A percentile compares a stretch with the other conserved stretches of the same genome.
Conservation (phyloP, 1,140 invertebrate species). For the Penaeus chinensis region DNA sequence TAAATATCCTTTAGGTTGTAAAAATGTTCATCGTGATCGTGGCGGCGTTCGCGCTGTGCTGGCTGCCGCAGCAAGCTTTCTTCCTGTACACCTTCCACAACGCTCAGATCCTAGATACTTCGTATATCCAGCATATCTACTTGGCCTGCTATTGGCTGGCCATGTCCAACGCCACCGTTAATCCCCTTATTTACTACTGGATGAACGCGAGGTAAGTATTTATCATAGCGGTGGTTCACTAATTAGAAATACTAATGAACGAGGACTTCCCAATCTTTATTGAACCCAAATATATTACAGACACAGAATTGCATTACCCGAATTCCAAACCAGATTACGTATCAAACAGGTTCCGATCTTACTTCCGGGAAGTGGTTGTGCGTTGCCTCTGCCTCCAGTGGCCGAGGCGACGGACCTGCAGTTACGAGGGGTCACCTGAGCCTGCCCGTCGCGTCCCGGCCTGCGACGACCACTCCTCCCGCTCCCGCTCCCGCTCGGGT, state of each 20-base stretch:
- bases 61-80: conserved; percentile 92
- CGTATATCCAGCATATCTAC: conserved; percentile 83
- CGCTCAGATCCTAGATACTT: conserved; percentile 72
- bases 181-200: conserved; percentile 92
- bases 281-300: background rate
- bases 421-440: conserved; percentile 32
- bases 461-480: conserved; percentile 36
- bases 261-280: background rate
- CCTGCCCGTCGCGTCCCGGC: conserved; percentile 10
- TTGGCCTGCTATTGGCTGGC: conserved; percentile 90
- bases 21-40: conserved; percentile 66
- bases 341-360: conserved; percentile 34
- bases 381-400: conserved; percentile 47
- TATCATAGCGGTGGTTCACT: no score
- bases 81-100: conserved; percentile 87
- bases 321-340: background rate
- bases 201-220: conserved; percentile 81
- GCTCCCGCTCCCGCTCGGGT: conserved; percentile 45
- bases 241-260: background rate
- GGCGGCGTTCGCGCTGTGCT: conserved; percentile 86
- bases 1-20: conserved; percentile 75
- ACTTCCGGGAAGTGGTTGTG: conserved; percentile 46
- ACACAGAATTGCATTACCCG: background rate
- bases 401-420: conserved; percentile 1
- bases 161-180: conserved; percentile 92